These are phyloP conservation scores for Ictalurus furcatus DNA, from an alignment of 2,113 vertebrate genomes.

Conservation along the genomic window DNA sequence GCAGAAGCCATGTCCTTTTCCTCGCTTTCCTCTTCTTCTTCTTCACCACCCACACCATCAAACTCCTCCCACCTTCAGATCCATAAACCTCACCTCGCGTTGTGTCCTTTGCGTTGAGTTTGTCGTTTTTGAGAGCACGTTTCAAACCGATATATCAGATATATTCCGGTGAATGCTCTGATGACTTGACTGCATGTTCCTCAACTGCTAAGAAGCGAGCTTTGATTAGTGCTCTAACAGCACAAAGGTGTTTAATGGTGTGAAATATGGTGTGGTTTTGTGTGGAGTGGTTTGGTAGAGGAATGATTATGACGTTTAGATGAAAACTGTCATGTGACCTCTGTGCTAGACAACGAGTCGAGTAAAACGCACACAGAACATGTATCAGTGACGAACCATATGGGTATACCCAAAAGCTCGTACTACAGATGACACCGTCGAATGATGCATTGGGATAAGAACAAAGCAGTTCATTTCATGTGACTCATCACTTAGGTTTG, in stretches of 20 bases:
- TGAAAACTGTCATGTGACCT: background rate
- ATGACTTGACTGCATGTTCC: constrained; percentile 52
- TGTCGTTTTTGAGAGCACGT: background rate
- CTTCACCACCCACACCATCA: constrained; percentile 51
- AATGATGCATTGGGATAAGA: constrained; percentile 5
- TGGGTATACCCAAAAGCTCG: background rate
- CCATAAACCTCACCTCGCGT: background rate
- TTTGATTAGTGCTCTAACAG: background rate
- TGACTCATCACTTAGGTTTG: background rate
- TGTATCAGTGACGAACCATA: background rate
- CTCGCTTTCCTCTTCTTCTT: constrained; percentile 29
- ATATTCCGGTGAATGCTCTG: too few relatives aligned
- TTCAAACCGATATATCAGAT: background rate
- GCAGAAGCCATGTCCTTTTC: constrained; percentile 68
- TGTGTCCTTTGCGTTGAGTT: constrained; percentile 1
- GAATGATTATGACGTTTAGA: background rate
- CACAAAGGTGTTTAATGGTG: background rate
- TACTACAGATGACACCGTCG: background rate
- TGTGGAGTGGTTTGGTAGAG: background rate
- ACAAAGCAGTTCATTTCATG: background rate
- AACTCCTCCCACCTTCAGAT: constrained; percentile 46
- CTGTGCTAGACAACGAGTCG: background rate
- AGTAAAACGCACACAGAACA: background rate
- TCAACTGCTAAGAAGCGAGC: background rate
- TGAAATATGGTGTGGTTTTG: background rate